Evolutionary conservation across 2,888 invertebrate species (phyloP), one percentile per base, ranked within the genome.

Genomic region (Lepeophtheirus nordmannii): DNA sequence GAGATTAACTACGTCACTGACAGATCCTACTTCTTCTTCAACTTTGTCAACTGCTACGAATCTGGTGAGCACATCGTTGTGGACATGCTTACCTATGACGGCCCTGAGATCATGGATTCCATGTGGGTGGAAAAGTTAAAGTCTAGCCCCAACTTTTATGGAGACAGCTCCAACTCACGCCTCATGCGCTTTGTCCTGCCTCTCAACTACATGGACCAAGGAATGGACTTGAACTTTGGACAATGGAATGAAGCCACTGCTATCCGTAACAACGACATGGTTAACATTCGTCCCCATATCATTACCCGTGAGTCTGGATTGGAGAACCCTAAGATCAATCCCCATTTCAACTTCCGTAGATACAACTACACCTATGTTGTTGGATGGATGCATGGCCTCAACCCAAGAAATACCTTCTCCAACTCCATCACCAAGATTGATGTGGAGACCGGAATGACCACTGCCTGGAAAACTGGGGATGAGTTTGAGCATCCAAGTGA

Each of bases 21-120:
- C 10, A 72, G 75, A 30, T 72, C 77, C 0, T 76, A 79, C 69
- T 80, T 80, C 72, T 74, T 75, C 30, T 79, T 80, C 71, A 80
- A 81, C 71, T 77, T 78, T 69, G 75, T 78, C 63, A 81, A 81
- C 71, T 74, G 78, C 8, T 81, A 75, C 70, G 80, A 81, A 71
- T 46, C 53, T 46, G 56, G 70, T 23, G 53, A 17, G 17, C 53
- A 46, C 17, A 38, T 69, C 20, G 67, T 71, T 17, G 72, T 76
- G 5, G 77, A 77, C 70, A 69, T 77, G 39, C 69, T 75, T 22
- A 74, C 73, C 3, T 75, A 75, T 69, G 73, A 75, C 37, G 72
- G 73, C 57, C 73, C 73, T 0, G 72, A 74, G 17, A 72, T 77
- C 22, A 68, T 77, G 41, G 73, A 75, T 37, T 72, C 72, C n/a